Percentiles rank a stretch among this genome's conserved stretches.
phyloP scores from a whole-genome alignment of 2,888 invertebrate species.

The Pasiphila rectangulata region DNA sequence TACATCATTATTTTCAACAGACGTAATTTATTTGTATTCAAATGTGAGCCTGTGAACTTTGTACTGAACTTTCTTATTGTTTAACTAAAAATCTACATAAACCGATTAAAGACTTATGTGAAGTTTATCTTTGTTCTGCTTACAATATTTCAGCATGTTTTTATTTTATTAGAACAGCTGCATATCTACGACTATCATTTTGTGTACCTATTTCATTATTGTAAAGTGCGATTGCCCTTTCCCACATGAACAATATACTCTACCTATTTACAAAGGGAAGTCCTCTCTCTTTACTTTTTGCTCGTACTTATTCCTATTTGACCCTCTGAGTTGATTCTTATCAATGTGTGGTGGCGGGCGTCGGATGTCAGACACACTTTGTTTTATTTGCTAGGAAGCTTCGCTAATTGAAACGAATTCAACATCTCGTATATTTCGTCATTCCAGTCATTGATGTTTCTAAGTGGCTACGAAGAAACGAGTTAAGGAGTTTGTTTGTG shows the following conservation, averaged over 20 bases:
- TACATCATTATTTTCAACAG: conserved; percentile 20
- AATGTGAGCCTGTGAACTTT: conserved; percentile 26
- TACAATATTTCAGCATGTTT: too few relatives aligned
- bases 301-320: conserved; percentile 49
- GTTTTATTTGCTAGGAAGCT: conserved; percentile 55
- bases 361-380: conserved; percentile 43
- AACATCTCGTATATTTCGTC: conserved; percentile 38
- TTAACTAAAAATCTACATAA: background rate
- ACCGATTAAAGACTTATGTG: too few relatives aligned
- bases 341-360: conserved; percentile 52
- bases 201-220: background rate
- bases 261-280: conserved; percentile 61
- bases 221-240: conserved; percentile 4
- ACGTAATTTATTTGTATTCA: conserved; percentile 27
- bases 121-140: conserved; percentile 17
- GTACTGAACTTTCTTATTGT: conserved; percentile 18
- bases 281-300: conserved; percentile 58
- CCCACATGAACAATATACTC: conserved; percentile 31
- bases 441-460: conserved; percentile 36
- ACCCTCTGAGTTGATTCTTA: conserved; percentile 51
- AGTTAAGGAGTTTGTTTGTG: conserved; percentile 3
- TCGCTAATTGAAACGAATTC: conserved; percentile 55
- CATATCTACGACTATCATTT: too few relatives aligned
- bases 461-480: conserved; percentile 28
- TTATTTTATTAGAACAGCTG: too few relatives aligned